Evolutionary conservation across 2,113 vertebrate species (phyloP).

Genomic region (Porphyrio hochstetteri): DNA sequence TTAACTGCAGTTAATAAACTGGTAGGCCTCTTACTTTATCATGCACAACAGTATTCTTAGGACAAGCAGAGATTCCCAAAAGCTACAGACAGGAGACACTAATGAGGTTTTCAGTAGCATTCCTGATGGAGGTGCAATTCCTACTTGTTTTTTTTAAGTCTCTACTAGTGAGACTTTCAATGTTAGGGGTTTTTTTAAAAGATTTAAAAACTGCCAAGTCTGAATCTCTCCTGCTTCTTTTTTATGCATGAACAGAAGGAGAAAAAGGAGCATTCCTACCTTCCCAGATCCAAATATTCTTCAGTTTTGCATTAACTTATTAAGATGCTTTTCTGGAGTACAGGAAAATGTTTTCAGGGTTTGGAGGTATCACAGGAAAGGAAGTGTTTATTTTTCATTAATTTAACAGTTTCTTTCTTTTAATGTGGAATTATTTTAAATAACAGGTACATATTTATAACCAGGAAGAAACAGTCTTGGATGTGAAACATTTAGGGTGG

Average conservation of each 20-base stretch:
- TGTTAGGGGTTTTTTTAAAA: background rate
- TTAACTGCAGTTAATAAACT: background rate
- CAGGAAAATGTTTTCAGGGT: slow-evolving; percentile 4
- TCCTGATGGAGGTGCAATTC: background rate
- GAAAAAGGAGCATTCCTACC: background rate
- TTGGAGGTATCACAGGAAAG: slow-evolving; percentile 9
- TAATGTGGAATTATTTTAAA: slow-evolving; percentile 18
- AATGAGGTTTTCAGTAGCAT: background rate
- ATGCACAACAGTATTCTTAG: background rate
- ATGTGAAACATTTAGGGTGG: slow-evolving; percentile 22
- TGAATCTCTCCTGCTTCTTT: background rate
- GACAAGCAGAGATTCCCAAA: background rate
- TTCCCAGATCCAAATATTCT: background rate
- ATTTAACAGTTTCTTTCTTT: background rate
- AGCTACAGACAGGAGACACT: background rate
- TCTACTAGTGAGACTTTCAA: background rate
- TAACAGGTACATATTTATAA: slow-evolving; percentile 34
- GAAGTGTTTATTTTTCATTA: background rate
- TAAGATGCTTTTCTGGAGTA: background rate
- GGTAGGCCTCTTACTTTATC: background rate
- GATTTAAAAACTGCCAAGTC: background rate
- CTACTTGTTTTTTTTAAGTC: background rate
- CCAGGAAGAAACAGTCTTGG: background rate
- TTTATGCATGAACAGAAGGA: background rate
- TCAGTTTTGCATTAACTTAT: background rate